These are phyloP conservation scores for Acrocephalus arundinaceus DNA, from an alignment of 2,113 vertebrate species.

Conservation along the genomic window DNA sequence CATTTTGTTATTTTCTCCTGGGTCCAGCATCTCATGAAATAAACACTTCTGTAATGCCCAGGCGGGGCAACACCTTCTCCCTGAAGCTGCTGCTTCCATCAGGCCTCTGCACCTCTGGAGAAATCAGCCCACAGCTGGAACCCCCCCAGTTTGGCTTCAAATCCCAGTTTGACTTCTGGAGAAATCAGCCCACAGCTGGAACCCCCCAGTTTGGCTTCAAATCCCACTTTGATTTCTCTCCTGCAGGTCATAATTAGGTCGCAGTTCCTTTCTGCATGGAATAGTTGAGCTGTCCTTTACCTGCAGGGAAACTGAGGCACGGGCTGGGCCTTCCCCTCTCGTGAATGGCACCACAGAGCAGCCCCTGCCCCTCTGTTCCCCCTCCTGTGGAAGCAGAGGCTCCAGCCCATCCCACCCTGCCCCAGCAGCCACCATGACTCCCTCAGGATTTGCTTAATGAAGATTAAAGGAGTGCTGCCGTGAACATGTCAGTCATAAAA, in stretches of 20 bases:
- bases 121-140: background rate
- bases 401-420: background rate
- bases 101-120: background rate
- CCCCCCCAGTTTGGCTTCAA: background rate
- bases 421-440: background rate
- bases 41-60: background rate
- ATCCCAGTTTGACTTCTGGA: background rate
- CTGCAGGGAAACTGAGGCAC: background rate
- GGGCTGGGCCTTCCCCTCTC: rapidly evolving
- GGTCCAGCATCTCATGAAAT: background rate
- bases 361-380: background rate
- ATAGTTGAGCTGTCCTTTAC: background rate
- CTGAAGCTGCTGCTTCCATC: background rate
- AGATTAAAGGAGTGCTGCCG: background rate
- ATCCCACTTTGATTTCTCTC: background rate
- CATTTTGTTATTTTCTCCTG: background rate
- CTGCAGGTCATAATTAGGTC: background rate
- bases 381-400: background rate
- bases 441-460: background rate
- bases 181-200: background rate
- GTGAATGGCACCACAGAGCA: background rate
- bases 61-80: background rate
- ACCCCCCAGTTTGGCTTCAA: background rate
- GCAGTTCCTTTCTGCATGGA: background rate
- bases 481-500: background rate